Conservation (phyloP, 2,797 vertebrate genomes). For the Crypturellus tataupa region DNA sequence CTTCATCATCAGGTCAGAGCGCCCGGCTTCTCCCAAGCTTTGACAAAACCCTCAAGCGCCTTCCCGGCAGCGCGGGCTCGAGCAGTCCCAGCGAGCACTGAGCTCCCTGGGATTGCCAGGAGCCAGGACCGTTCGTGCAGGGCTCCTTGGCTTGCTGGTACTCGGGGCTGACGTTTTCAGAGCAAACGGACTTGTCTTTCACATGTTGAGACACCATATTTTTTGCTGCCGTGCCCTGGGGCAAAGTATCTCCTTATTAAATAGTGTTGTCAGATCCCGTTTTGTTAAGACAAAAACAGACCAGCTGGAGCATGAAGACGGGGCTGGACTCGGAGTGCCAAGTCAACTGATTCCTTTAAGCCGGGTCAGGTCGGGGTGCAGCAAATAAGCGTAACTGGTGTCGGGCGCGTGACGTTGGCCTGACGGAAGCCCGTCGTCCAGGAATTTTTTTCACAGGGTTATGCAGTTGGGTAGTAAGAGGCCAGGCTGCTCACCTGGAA, state of each 20-base stretch:
- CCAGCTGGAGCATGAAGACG: not conserved
- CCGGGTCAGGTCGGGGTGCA: not conserved
- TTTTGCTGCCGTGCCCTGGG: not conserved
- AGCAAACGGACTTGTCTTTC: not conserved
- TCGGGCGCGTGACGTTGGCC: accelerated
- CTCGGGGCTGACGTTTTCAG: not conserved
- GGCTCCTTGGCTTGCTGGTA: not conserved
- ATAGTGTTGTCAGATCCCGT: not conserved
- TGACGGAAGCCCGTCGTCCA: not conserved
- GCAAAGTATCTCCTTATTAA: slow-evolving; percentile 30
- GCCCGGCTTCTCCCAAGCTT: not conserved
- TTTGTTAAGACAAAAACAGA: not conserved
- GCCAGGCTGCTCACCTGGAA: not conserved
- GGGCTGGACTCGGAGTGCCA: not conserved
- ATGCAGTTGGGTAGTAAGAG: not conserved
- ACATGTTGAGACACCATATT: slow-evolving; percentile 3
- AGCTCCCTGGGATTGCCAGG: accelerated
- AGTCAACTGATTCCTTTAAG: not conserved
- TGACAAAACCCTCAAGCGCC: accelerated
- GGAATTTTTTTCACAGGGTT: accelerated
- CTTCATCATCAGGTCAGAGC: slow-evolving; percentile 93
- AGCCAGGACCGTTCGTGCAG: not conserved
- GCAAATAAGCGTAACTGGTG: not conserved
- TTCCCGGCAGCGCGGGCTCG: accelerated
- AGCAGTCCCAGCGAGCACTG: not conserved